A percentile compares a stretch with the other conserved stretches of the same genome.
These are phyloP conservation scores for Hemiscyllium ocellatum DNA, from an alignment of 2,113 vertebrate genomes.

Conservation along the genomic window DNA sequence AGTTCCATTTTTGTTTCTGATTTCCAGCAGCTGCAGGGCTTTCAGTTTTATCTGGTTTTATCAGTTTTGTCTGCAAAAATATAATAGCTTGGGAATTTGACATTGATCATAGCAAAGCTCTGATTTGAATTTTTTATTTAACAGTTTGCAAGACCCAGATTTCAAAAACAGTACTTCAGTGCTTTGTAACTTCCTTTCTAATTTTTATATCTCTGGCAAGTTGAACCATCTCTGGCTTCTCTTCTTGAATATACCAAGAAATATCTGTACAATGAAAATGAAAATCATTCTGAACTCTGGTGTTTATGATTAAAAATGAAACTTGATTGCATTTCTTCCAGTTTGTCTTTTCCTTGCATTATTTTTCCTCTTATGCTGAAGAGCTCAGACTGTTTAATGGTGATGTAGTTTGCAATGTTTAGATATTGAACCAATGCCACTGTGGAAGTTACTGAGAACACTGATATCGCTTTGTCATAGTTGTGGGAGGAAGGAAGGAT, in stretches of 20 bases:
- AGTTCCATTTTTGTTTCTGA: no score
- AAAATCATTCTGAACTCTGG: not conserved
- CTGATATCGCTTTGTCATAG: not conserved
- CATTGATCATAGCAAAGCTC: not conserved
- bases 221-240: not conserved
- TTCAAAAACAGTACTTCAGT: not conserved
- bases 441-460: not conserved
- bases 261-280: not conserved
- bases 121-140: not conserved
- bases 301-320: not conserved
- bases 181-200: not conserved
- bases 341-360: not conserved
- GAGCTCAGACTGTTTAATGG: not conserved
- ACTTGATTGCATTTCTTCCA: not conserved
- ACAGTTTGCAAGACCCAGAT: not conserved
- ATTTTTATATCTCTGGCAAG: not conserved
- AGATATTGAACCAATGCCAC: not conserved
- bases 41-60: no score
- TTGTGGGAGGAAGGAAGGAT: not conserved
- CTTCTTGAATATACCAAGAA: not conserved
- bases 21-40: no score
- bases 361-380: not conserved
- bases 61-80: not conserved
- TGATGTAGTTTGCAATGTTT: not conserved
- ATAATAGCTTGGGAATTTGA: not conserved